Evolutionary conservation across 2,797 vertebrate species (phyloP).

Genomic region (Lepilemur ruficaudatus): DNA sequence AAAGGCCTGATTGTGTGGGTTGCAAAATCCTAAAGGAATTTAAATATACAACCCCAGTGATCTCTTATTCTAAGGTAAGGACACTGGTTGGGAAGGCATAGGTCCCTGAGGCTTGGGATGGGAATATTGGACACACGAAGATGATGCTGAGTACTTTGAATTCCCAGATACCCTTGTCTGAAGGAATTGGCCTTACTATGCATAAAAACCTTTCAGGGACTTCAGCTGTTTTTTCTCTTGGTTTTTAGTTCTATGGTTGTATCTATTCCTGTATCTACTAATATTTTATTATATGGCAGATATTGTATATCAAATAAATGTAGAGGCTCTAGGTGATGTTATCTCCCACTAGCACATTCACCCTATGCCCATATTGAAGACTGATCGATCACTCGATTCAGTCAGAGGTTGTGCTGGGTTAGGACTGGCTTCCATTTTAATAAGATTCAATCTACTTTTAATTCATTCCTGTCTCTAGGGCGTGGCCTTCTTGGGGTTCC

Average conservation of each 20-base stretch:
- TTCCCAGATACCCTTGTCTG: neutral
- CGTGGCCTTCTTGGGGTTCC: neutral
- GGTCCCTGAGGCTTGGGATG: neutral
- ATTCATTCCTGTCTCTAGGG: neutral
- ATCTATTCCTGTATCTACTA: neutral
- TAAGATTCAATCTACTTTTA: neutral
- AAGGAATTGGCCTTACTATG: neutral
- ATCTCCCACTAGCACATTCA: neutral
- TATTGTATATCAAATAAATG: neutral
- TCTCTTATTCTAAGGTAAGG: constrained; percentile 39
- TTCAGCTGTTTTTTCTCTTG: neutral
- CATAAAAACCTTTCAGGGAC: neutral
- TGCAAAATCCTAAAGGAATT: neutral
- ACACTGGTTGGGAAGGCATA: neutral
- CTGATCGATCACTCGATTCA: neutral
- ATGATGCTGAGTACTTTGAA: neutral
- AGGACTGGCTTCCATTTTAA: neutral
- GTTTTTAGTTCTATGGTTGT: neutral
- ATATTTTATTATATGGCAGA: neutral
- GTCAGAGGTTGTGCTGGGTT: neutral
- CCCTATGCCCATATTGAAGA: neutral
- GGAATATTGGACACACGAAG: neutral
- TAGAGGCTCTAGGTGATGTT: neutral
- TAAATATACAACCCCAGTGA: neutral
- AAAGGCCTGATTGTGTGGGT: neutral